Evolutionary conservation across 2,888 invertebrate genomes (phyloP), one percentile per base, ranked within the genome.

Genomic region (Oscheius sp.): DNA sequence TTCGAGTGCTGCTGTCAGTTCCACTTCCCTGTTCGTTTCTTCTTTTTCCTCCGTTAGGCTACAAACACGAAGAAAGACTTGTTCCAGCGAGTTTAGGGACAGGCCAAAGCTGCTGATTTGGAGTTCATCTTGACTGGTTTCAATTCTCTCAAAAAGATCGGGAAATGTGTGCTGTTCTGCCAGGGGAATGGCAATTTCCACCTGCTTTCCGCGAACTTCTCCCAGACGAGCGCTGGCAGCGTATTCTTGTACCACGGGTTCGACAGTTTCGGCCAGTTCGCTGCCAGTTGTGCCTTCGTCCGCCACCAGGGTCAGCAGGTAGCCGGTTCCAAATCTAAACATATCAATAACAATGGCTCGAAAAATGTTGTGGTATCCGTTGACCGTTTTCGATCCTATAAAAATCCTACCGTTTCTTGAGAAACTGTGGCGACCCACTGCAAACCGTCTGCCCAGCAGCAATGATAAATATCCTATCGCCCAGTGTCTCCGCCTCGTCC

Each of bases 401-500:
- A n/a, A n/a, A n/a, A n/a, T n/a, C n/a, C n/a, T 29, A 79, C 70
- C 73, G 76, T 41, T 81, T 75, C 64, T 87, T 86, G 56, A 87
- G 68, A 59, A 80, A 86, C 16, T 77, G 74, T 7, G 78, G 69
- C 1, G 82, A 81, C 16, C 85, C 86, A 61, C 80, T 78, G 64
- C 85, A 86, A n/a, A 77, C 81, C 46, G 82, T 72, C 6, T 76
- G 75, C 53, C 86, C 86, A 23, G 82, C 79, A 16, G 80, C 78
- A 85, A 86, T 85, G 52, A 86, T 84, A 9, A 77, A 80, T 25
- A 86, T 79, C 69, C 85, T 76, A 52, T 86, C 86, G 7, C 86
- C 87, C 21, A 87, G 74, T n/a, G 76, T 64, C 70, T 87, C 87
- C 0, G 87, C 87, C 76, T 87, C 87, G 71, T 88, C 85, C 86